phyloP scores from a whole-genome alignment of 2,113 vertebrate genomes.

The Pachycephala philippinensis region DNA sequence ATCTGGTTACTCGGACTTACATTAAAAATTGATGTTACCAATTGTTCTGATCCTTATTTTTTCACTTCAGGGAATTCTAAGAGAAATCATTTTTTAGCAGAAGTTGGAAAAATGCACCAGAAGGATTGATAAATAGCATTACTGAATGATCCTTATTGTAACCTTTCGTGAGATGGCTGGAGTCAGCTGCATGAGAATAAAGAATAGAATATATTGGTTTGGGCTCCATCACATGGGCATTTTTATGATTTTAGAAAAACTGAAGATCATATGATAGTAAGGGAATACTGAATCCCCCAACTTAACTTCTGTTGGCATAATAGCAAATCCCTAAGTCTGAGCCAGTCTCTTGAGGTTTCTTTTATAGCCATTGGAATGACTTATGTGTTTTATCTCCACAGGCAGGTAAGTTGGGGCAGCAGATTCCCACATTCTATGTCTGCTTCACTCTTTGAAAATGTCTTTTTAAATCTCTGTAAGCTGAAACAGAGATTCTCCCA shows the following conservation, averaged over 20 bases:
- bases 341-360: neutral
- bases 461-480: neutral
- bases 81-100: neutral
- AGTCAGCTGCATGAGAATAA: neutral
- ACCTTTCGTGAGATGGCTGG: neutral
- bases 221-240: neutral
- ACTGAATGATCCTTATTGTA: neutral
- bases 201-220: neutral
- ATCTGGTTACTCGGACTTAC: neutral
- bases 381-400: neutral
- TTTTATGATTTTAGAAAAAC: neutral
- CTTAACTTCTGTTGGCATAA: neutral
- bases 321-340: neutral
- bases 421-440: neutral
- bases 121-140: neutral
- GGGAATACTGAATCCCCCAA: neutral
- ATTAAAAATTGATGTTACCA: neutral
- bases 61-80: neutral
- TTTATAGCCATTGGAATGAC: neutral
- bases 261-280: neutral
- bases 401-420: neutral
- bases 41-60: neutral
- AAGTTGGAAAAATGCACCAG: neutral
- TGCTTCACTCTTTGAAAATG: neutral
- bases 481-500: neutral